Base-by-base conservation (phyloP, 2,888 invertebrate genomes). In the Torymus tubicola region DNA sequence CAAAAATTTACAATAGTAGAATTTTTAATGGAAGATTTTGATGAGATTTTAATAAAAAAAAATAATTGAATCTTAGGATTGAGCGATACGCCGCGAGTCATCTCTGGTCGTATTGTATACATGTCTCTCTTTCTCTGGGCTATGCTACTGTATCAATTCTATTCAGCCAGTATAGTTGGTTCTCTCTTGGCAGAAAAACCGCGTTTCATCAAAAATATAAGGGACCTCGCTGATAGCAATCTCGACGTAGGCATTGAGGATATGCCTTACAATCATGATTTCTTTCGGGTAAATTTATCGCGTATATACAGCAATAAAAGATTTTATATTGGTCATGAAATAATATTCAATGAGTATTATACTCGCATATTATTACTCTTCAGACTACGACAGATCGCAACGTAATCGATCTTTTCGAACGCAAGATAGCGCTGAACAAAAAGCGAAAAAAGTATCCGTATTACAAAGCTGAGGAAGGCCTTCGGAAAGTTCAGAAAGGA, bases 311-410 rank as follows among this genome's bases (percentile, higher is more conserved):
- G 5, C 11, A 57, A 55, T 31, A 16, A 2, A 4, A 3, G 11
- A 42, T 18, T 60, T 8, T 70, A 18, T 50, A 18, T 50, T 60
- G 18, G 10, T 58, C 16, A 16, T 50, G 5, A 50, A 42, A 50
- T 31, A 67, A 21, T 53, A 70, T 58, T 71, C 11, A 14, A 42
- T 31, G 14, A 75, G 8, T 42, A 42, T 42, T 42, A 42, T 42
- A 8, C 8, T 1, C 42, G 63, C n/a, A n/a, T n/a, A n/a, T n/a
- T 24, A 18, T 42, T 13, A 61, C 13, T 52, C 21, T 61, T 8
- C 31, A 95, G 95, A 93, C 92, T 83, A 94, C 95, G 8, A 93
- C 92, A 42, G 94, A 95, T 86, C 93, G 93, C 0, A 90, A 92
- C 53, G 93, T 94, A 2, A 88, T 93, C 79, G 91, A 93, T 83